These are phyloP conservation scores for Blastobasis adustella DNA, from an alignment of 2,888 invertebrate genomes.

Conservation along the genomic window DNA sequence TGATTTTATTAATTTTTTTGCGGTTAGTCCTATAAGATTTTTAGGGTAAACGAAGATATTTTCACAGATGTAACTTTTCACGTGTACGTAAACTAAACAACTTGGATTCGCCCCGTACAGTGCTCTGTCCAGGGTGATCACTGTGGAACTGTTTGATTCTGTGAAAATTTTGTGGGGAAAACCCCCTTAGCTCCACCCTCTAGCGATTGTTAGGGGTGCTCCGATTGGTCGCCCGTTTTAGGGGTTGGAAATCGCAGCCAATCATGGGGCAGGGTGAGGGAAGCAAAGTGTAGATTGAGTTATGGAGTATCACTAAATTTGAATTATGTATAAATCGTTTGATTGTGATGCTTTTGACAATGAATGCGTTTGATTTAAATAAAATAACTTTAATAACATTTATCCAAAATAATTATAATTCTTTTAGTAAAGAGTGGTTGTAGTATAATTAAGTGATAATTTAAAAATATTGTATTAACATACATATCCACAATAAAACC, in stretches of 20 bases:
- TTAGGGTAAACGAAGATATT: too few relatives aligned
- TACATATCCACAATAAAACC: too few relatives aligned
- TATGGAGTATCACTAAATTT: constrained; percentile 60
- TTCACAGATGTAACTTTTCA: constrained; percentile 22
- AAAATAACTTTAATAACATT: too few relatives aligned
- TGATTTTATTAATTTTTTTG: too few relatives aligned
- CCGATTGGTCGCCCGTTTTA: constrained; percentile 48
- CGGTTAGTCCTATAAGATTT: too few relatives aligned
- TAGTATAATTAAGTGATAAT: too few relatives aligned
- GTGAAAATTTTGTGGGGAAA: constrained; percentile 54
- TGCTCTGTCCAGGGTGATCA: constrained; percentile 35
- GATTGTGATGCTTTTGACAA: constrained; percentile 21
- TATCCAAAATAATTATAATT: too few relatives aligned
- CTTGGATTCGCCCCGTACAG: constrained; percentile 7
- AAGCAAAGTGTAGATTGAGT: constrained; percentile 69
- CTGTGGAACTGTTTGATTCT: constrained; percentile 52
- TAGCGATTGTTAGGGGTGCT: constrained; percentile 28
- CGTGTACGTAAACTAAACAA: not conserved
- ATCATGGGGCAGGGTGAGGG: constrained; percentile 36
- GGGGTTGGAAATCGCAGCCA: constrained; percentile 63
- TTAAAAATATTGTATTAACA: too few relatives aligned
- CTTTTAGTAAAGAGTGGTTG: too few relatives aligned
- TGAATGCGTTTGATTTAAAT: too few relatives aligned
- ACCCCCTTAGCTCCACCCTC: constrained; percentile 65
- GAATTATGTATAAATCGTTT: constrained; percentile 55